Conservation (phyloP, 2,888 invertebrate species). For the Neocrepidodera transversa region DNA sequence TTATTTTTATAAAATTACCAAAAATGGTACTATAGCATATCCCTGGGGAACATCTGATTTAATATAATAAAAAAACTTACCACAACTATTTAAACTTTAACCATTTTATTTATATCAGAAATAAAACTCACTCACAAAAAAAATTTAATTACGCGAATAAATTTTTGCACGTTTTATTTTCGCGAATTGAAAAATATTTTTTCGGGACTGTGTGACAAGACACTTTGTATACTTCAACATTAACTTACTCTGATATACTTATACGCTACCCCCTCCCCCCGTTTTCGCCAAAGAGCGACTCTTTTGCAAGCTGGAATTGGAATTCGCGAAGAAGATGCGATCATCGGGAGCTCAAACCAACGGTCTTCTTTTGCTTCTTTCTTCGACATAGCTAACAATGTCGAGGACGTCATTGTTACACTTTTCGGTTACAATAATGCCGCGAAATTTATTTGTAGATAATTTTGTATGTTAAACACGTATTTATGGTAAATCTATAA, state of each 20-base stretch:
- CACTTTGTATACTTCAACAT: conserved; percentile 46
- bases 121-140: background rate
- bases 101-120: background rate
- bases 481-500: background rate
- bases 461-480: background rate
- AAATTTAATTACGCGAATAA: too few species aligned
- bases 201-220: conserved; percentile 51
- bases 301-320: conserved; percentile 32
- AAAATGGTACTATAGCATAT: too few species aligned
- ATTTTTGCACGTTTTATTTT: too few species aligned
- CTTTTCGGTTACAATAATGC: background rate
- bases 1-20: too few species aligned
- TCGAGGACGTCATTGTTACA: conserved; percentile 27
- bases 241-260: conserved; percentile 54
- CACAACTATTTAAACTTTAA: background rate
- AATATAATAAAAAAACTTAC: background rate
- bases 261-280: conserved; percentile 53
- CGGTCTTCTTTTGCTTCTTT: conserved; percentile 15
- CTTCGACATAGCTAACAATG: conserved; percentile 14
- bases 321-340: conserved; percentile 42
- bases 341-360: conserved; percentile 22
- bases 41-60: too few species aligned
- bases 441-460: background rate
- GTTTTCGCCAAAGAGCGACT: conserved; percentile 17
- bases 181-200: conserved; percentile 27